Conservation (phyloP, 2,797 vertebrate species). For the Rhynchonycteris naso region DNA sequence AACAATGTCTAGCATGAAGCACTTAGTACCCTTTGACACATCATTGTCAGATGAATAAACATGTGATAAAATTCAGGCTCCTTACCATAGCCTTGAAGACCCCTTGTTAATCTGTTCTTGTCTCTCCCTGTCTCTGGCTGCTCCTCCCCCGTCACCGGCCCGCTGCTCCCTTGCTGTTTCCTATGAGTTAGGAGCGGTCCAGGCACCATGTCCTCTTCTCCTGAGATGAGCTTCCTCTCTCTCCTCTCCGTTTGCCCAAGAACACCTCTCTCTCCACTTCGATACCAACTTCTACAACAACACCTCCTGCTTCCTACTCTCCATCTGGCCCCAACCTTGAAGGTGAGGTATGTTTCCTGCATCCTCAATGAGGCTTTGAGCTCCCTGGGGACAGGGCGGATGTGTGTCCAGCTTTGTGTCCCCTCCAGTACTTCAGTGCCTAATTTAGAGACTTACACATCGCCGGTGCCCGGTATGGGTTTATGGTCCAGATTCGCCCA, state of each 20-base stretch:
- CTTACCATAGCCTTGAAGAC: not conserved
- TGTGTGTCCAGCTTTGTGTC: fast-evolving
- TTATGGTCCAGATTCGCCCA: not conserved
- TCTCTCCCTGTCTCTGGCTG: not conserved
- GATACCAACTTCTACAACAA: not conserved
- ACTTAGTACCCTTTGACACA: not conserved
- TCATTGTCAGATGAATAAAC: not conserved
- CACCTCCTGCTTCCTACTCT: not conserved
- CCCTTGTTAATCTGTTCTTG: fast-evolving
- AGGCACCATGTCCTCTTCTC: not conserved
- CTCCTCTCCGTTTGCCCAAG: not conserved
- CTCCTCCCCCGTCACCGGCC: no score
- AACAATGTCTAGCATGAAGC: not conserved
- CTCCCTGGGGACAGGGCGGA: not conserved
- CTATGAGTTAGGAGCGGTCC: fast-evolving
- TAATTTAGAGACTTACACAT: not conserved
- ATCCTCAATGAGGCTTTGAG: not conserved
- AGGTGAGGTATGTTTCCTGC: not conserved
- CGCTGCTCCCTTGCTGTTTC: fast-evolving
- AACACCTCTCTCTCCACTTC: not conserved
- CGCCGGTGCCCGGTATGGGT: not conserved
- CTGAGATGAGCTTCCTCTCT: fast-evolving
- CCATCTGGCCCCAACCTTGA: not conserved
- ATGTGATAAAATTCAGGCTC: not conserved
- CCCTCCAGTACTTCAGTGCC: no score